Base-by-base conservation (phyloP, 2,113 vertebrate species). In the Protobothrops flavoviridis region DNA sequence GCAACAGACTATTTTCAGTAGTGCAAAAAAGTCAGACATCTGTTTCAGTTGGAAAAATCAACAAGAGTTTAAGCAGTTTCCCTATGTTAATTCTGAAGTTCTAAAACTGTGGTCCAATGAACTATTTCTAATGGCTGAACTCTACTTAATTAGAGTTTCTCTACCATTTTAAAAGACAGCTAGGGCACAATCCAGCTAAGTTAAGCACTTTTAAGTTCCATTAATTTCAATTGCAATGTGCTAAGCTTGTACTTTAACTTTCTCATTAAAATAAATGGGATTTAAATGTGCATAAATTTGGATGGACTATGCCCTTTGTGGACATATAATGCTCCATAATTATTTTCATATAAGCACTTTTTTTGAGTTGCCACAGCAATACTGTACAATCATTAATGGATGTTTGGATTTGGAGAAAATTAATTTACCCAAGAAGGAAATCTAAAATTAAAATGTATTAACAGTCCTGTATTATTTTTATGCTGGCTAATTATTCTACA, bases 261-360 rank as follows among this genome's bases (percentile, higher is more conserved):
- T 86, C 74, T 89, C 55, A 59, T 90, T 92, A 89, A 55, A 55
- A 89, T 56, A 74, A 92, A 74, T 74, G 52, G 61, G 24, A 74
- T 92, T 92, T 90, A 93, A 93, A 93, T 90, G 29, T 90, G 43
- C 45, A 59, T 90, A 93, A 86, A 33, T 86, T 61, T 61, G 69
- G 53, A 43, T 61, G 88, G 69, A 85, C 59, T 50, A 45, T 85
- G 88, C 43, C 55, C 88, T 89, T 59, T 90, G 39, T 88, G 87
- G 33, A 53, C 48, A 90, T 90, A 74, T 86, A 93, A 91, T 88
- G 57, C 6, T 29, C 81, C 29, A 50, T 91, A 81, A 91, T 91
- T 48, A 88, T 93, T 91, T 93, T 88, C 61, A 81, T 43, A 81
- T 88, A 33, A 57, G 52, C 39, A 87, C 7, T 45, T 93, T 81